Base-by-base conservation (phyloP, 2,113 vertebrate genomes). In the Prunella himalayana region DNA sequence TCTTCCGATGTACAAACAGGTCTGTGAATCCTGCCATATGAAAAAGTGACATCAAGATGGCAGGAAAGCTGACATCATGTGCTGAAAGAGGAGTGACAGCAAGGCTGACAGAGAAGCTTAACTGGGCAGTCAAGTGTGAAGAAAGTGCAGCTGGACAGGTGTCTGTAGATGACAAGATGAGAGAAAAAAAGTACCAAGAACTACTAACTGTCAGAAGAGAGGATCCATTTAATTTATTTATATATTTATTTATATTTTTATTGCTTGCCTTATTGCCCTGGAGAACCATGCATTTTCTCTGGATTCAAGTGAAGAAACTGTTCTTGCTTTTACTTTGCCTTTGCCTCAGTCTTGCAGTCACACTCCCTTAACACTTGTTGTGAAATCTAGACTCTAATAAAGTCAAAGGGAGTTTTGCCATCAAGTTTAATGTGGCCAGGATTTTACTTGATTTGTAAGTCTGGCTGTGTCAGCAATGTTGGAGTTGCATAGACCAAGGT, bases 281-380 rank as follows among this genome's bases (percentile, higher is more conserved):
- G 23, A 92, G 42, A 50, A 21, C 25, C 21, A 28, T 57, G 27
- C 14, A 19, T 39, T 80, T 37, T 65, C 71, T 57, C 59, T 69
- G 33, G 28, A 77, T 11, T 77, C 63, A 35, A 63, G 33, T 73
- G 50, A 80, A 15, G 45, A 83, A 90, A 76, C 31, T 0, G 0
- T 65, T 88, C 44, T 65, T 85, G 53, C 60, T 88, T 88, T 86
- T 78, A 31, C 35, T 92, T 94, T 84, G 82, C 82, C 75, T 95
- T 96, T 96, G 82, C 76, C 92, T 96, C 91, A 86, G 82, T 86
- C 87, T 84, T 86, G 39, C 56, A 71, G 86, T 49, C 51, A 60
- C 44, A 64, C 16, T 90, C 72, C 51, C 49, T 83, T 42, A 88
- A 65, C 49, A 15, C 53, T 60, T 68, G 24, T 95, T 94, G 88